phyloP scores from a whole-genome alignment of 2,113 vertebrate species.

The Micronycteris hirsuta region DNA sequence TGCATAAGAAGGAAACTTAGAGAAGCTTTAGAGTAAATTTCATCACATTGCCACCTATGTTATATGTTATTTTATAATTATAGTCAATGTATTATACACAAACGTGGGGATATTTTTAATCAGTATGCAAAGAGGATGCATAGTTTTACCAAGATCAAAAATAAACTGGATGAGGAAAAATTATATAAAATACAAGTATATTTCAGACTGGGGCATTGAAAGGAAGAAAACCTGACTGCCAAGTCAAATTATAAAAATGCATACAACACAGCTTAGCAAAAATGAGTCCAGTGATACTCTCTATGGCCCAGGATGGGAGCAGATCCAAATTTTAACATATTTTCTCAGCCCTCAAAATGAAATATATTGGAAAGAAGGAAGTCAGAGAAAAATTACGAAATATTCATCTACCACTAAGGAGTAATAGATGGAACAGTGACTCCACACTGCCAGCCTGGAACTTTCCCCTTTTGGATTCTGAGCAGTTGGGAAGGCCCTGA shows the following conservation, averaged over 20 bases:
- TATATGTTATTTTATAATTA: slow-evolving; percentile 15
- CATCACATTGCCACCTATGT: not conserved
- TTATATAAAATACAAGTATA: not conserved
- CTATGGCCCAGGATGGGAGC: not conserved
- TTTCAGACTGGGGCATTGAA: not conserved
- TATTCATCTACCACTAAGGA: not conserved
- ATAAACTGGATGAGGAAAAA: not conserved
- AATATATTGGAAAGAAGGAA: not conserved
- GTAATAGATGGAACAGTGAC: not conserved
- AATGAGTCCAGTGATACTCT: not conserved
- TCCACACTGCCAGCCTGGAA: not conserved
- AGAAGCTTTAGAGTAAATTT: slow-evolving; percentile 34
- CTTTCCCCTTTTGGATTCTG: not conserved
- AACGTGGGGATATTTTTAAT: not conserved
- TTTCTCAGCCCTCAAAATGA: not conserved
- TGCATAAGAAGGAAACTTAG: not conserved
- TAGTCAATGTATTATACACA: not conserved
- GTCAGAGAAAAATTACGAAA: not conserved
- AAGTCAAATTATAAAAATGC: not conserved
- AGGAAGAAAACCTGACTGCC: not conserved
- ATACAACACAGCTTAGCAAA: not conserved
- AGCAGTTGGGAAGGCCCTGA: not conserved
- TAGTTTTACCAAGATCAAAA: not conserved
- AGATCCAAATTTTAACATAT: not conserved
- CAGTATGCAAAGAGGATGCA: not conserved